These are phyloP conservation scores for Australoheros facetus DNA, from an alignment of 2,797 vertebrate species.

Conservation along the genomic window DNA sequence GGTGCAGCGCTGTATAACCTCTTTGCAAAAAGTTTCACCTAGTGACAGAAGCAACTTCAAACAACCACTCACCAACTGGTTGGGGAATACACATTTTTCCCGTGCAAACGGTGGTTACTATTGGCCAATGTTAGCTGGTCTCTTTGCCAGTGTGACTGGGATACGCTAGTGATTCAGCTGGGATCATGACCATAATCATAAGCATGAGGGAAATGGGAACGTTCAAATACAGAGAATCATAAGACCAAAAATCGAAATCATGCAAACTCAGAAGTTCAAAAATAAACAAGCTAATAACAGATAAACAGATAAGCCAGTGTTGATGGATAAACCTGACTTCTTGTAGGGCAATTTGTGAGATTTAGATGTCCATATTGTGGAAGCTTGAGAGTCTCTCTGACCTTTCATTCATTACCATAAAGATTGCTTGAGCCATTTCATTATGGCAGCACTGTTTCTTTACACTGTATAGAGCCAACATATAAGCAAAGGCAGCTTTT, in stretches of 20 bases:
- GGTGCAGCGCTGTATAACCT: too few relatives aligned
- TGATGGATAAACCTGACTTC: background rate
- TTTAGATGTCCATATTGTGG: background rate
- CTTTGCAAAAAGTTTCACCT: too few relatives aligned
- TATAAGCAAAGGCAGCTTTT: background rate
- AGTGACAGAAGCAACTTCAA: too few relatives aligned
- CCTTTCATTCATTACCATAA: background rate
- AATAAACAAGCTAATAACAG: background rate
- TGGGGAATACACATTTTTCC: background rate
- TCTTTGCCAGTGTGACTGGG: background rate
- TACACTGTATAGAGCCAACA: background rate
- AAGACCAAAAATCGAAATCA: background rate
- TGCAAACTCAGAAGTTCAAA: background rate
- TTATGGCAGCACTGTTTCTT: background rate
- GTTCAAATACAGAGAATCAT: background rate
- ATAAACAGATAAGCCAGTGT: background rate
- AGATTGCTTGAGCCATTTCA: background rate
- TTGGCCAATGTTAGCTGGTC: background rate
- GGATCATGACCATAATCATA: background rate
- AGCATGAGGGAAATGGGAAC: background rate
- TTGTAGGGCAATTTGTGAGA: background rate
- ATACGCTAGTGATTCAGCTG: background rate
- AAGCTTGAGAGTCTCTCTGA: background rate
- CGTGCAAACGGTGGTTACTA: too few relatives aligned
- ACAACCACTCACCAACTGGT: too few relatives aligned